Conservation (phyloP, 2,888 invertebrate genomes). For the Polydrusus cervinus region DNA sequence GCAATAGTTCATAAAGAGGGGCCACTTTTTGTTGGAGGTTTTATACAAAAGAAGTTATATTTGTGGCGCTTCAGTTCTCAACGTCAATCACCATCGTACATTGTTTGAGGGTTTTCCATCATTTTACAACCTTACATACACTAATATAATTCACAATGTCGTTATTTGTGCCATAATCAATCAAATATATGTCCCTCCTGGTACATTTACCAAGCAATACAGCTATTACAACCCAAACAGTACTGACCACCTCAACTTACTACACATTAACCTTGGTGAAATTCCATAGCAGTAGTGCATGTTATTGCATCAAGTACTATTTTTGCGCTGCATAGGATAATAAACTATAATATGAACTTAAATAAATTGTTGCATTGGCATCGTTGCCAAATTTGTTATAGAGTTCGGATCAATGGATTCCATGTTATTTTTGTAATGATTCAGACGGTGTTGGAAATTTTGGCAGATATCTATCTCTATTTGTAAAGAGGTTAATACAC, state of each 20-base stretch:
- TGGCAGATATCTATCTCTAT: slow-evolving; percentile 20
- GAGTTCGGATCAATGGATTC: background rate
- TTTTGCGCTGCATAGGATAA: slow-evolving; percentile 39
- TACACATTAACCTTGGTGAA: slow-evolving; percentile 44
- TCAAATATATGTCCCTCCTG: background rate
- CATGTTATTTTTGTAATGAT: slow-evolving; percentile 13
- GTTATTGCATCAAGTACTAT: slow-evolving; percentile 45
- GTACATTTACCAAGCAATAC: background rate
- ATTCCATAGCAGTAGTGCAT: slow-evolving; percentile 22
- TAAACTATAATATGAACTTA: slow-evolving; percentile 31
- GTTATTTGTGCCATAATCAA: background rate
- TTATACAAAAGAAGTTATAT: too few relatives aligned
- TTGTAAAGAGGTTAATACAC: background rate
- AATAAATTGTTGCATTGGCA: slow-evolving; percentile 32
- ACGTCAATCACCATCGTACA: too few relatives aligned
- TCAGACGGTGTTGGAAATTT: slow-evolving; percentile 34
- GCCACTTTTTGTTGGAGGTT: too few relatives aligned
- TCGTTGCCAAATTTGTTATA: slow-evolving; percentile 27
- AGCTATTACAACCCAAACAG: slow-evolving; percentile 23
- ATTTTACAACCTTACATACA: too few relatives aligned
- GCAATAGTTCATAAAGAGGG: too few relatives aligned
- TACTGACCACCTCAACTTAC: slow-evolving; percentile 45
- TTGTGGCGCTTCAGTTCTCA: too few relatives aligned
- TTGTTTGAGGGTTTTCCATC: too few relatives aligned
- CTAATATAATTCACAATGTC: background rate